phyloP scores from a whole-genome alignment of 1,140 invertebrate species.

The Rhagoletis pomonella region DNA sequence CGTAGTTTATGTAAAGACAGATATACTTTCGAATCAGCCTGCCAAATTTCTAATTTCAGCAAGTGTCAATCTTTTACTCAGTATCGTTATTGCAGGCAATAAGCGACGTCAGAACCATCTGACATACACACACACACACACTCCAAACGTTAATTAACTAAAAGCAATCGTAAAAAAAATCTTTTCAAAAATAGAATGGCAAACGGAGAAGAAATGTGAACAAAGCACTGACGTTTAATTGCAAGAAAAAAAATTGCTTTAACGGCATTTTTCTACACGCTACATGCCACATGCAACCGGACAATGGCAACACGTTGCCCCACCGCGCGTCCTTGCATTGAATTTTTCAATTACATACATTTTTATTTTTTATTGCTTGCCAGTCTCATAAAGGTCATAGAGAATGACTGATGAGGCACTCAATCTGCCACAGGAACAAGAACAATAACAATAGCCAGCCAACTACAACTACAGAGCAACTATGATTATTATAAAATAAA shows the following conservation, averaged over 20 bases:
- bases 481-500: neutral
- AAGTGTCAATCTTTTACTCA: too few relatives aligned
- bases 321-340: neutral
- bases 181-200: neutral
- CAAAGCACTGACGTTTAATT: neutral
- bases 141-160: too few relatives aligned
- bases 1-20: too few relatives aligned
- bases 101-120: too few relatives aligned
- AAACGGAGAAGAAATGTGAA: neutral
- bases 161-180: too few relatives aligned
- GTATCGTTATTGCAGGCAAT: too few relatives aligned
- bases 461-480: neutral
- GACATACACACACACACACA: too few relatives aligned
- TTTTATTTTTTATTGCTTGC: neutral
- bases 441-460: conserved; percentile 34
- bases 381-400: conserved; percentile 5
- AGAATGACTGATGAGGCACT: conserved; percentile 46
- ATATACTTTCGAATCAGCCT: too few relatives aligned
- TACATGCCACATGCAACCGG: neutral
- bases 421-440: neutral
- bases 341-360: neutral
- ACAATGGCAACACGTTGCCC: neutral
- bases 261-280: neutral
- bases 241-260: neutral
- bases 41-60: too few relatives aligned